Conservation (phyloP, 2,113 vertebrate species). For the Panthera uncia region DNA sequence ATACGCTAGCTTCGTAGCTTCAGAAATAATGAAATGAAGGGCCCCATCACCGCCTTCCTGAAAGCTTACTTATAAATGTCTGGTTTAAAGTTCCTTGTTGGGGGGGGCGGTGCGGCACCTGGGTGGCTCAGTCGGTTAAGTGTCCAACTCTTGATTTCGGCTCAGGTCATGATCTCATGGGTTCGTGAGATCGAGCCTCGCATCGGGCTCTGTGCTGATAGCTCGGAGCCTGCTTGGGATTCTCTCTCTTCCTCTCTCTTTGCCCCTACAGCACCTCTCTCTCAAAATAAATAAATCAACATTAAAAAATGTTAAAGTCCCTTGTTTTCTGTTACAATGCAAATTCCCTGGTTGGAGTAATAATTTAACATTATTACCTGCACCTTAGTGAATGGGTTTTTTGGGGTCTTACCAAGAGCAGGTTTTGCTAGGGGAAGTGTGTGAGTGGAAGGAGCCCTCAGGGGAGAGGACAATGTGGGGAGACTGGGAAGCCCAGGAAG, state of each 20-base stretch:
- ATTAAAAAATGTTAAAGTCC: neutral
- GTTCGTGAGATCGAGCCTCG: too few species aligned
- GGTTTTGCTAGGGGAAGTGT: neutral
- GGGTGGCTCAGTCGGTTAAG: too few species aligned
- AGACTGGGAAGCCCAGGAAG: neutral
- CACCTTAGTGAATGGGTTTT: neutral
- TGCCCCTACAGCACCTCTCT: too few species aligned
- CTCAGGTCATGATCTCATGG: too few species aligned
- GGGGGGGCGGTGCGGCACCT: rapidly evolving
- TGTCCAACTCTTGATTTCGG: too few species aligned
- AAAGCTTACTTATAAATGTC: neutral
- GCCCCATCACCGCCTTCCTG: neutral
- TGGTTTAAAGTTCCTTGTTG: neutral
- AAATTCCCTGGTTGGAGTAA: neutral
- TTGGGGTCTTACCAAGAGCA: neutral
- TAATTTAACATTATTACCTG: neutral
- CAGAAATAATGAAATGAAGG: neutral
- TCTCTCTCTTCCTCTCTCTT: too few species aligned
- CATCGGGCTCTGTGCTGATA: too few species aligned
- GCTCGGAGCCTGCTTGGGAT: too few species aligned
- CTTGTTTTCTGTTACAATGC: neutral
- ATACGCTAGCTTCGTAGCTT: neutral
- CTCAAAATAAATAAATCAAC: too few species aligned
- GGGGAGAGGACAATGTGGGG: neutral
- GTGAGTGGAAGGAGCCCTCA: neutral